Evolutionary conservation across 2,797 vertebrate genomes (phyloP), one percentile per base, ranked within the genome.

Genomic region (Rhynchotus rufescens): DNA sequence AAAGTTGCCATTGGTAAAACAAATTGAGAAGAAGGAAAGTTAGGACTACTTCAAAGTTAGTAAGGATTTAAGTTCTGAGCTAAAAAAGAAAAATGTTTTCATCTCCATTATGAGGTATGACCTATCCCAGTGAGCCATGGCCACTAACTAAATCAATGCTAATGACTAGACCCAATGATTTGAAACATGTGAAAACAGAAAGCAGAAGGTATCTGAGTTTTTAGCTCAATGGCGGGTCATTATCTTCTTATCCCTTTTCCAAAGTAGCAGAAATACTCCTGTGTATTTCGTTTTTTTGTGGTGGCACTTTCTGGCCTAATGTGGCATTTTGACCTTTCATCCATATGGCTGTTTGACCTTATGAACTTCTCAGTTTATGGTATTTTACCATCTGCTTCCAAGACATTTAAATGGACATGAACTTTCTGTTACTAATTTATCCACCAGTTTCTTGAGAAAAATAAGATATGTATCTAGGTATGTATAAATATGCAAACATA

Each of bases 351-450:
- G 6, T 76, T 72, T 92, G 85, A 91, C 72, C 80, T 88, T 66
- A 60, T 64, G 90, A 89, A 88, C 86, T 87, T 65, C 59, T 72
- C 45, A 54, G 38, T 86, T 88, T 86, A 74, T 86, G 64, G 20
- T 89, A 76, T 85, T 88, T 92, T 59, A 83, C 71, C 74, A 91
- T 64, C 83, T 93, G 87, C 6, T 22, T 89, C 44, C 28, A 84
- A 67, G 38, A 64, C 9, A 77, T 67, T 94, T 68, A 44, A 14
- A 20, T 15, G 92, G 79, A 44, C 5, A 34, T 6, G 5, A 74
- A 15, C 12, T 79, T 79, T 81, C 74, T 49, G 4, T 64, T 66
- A 19, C 8, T 22, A 36, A 22, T 89, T 87, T 49, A 57, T 65
- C 57, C 47, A 40, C 7, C n/a, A 36, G 12, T 77, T 86, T 87